These are phyloP conservation scores for Ciona savignyi DNA, from an alignment of 23 tunicate species.

Conservation along the genomic window DNA sequence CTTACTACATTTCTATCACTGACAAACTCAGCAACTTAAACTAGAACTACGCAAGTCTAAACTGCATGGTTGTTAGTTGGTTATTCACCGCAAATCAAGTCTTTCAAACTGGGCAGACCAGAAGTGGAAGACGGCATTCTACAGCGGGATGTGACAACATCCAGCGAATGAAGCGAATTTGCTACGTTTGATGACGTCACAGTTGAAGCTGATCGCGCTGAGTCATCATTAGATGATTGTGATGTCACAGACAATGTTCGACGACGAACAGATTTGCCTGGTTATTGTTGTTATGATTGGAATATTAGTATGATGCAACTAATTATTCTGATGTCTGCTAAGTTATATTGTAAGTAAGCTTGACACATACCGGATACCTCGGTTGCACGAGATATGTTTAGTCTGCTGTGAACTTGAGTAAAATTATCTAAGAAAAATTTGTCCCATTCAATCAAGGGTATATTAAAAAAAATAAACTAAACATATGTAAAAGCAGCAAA, in stretches of 20 bases:
- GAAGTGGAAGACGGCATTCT: constrained; percentile 11
- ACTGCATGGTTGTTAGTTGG: not conserved
- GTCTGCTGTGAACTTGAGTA: not conserved
- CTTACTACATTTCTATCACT: too few relatives aligned
- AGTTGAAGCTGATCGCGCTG: constrained; percentile 4
- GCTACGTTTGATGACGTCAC: constrained; percentile 10
- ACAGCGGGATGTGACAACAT: not conserved
- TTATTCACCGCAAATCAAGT: constrained; percentile 23
- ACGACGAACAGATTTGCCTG: not conserved
- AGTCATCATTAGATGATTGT: constrained; percentile 6
- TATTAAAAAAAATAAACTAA: too few relatives aligned
- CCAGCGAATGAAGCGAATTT: constrained; percentile 9
- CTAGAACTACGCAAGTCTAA: not conserved
- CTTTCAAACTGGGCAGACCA: constrained; percentile 31
- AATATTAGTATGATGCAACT: not conserved
- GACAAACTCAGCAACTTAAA: not conserved
- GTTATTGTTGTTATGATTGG: not conserved
- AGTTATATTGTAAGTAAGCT: not conserved
- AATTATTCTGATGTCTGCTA: not conserved
- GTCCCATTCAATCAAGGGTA: too few relatives aligned
- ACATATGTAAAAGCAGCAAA: too few relatives aligned
- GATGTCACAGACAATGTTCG: constrained; percentile 5
- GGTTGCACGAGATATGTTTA: not conserved
- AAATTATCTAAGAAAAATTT: not conserved
- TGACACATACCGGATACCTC: not conserved